These are phyloP conservation scores for Chloropsis cyanopogon DNA, from an alignment of 2,113 vertebrate species.

Conservation along the genomic window DNA sequence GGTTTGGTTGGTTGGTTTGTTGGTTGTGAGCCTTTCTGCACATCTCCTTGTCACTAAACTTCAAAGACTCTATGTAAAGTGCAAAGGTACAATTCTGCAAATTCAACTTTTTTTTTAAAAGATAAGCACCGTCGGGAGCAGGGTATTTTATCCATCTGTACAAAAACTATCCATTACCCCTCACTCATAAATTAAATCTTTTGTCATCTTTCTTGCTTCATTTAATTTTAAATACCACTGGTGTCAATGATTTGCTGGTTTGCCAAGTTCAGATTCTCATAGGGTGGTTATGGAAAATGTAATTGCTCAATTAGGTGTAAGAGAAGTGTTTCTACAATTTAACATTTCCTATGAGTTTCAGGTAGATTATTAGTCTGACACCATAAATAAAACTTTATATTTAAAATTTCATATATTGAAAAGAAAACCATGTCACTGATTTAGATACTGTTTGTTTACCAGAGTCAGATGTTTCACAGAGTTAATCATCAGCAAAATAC, in stretches of 20 bases:
- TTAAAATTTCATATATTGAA: background rate
- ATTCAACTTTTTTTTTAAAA: background rate
- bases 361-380: background rate
- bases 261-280: background rate
- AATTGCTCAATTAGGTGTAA: background rate
- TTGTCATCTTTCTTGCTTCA: background rate
- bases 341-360: background rate
- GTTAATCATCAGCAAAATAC: slow-evolving; percentile 37
- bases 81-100: background rate
- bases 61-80: background rate
- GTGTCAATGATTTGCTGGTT: background rate
- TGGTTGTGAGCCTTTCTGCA: background rate
- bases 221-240: background rate
- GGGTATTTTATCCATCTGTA: background rate
- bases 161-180: background rate
- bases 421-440: background rate
- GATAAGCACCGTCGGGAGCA: background rate
- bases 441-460: background rate
- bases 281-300: background rate
- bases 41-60: background rate
- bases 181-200: background rate
- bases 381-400: background rate
- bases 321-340: background rate
- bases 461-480: background rate
- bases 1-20: too few relatives aligned